Evolutionary conservation across 2,113 vertebrate genomes (phyloP).

Genomic region (Sander vitreus): DNA sequence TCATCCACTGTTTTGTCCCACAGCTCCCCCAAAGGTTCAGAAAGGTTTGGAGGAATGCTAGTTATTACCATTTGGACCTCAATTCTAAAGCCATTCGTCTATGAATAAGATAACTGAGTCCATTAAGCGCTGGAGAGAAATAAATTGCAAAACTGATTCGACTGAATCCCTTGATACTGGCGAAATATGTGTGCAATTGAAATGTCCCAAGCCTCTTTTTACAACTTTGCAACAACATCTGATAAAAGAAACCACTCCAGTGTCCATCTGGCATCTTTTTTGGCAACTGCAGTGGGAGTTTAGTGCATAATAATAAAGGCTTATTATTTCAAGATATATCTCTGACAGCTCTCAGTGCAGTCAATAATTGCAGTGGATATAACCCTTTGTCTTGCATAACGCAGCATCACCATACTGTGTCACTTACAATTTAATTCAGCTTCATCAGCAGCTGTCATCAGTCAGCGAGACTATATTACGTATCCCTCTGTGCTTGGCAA

Average conservation of each 20-base stretch:
- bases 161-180: conserved; percentile 32
- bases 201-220: conserved; percentile 25
- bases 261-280: conserved; percentile 50
- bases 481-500: conserved; percentile 35
- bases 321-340: conserved; percentile 51
- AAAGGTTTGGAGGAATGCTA: conserved; percentile 60
- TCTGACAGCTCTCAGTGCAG: conserved; percentile 53
- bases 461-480: conserved; percentile 44
- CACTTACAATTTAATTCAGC: conserved; percentile 63
- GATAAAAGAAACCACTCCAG: conserved; percentile 24
- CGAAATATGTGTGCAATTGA: conserved; percentile 19
- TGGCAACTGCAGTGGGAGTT: conserved; percentile 41
- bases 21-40: conserved; percentile 36
- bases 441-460: no score
- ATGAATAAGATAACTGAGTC: background rate
- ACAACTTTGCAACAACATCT: conserved; percentile 35
- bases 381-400: conserved; percentile 58
- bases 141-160: conserved; percentile 21
- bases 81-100: conserved; percentile 11
- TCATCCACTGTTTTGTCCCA: conserved; percentile 47
- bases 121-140: conserved; percentile 4
- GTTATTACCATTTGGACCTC: conserved; percentile 30
- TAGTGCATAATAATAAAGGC: conserved; percentile 32
- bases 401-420: conserved; percentile 44
- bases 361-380: conserved; percentile 63